Evolutionary conservation across 2,888 invertebrate genomes (phyloP), one percentile per base, ranked within the genome.

Genomic region (Patella depressa): DNA sequence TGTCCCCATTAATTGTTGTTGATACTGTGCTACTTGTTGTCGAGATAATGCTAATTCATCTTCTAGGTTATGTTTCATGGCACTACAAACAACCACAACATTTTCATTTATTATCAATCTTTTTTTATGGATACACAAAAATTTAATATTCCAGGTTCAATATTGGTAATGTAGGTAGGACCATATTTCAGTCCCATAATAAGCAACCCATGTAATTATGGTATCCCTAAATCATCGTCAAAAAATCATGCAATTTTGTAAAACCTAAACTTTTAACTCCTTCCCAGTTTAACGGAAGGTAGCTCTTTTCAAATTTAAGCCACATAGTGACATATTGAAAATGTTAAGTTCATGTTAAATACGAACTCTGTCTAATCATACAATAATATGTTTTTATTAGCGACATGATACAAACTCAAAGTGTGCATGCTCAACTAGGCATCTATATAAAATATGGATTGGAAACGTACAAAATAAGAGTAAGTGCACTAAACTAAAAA

Each of bases 11-110:
- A 84, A 70, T 72, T 84, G 85, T 19, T 85, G 80, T 75, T 81
- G 80, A 73, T 82, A 84, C 74, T 84, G 82, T 5, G 73, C 24
- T 19, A 86, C 57, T 74, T 85, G 85, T 73, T 82, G 85, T 69
- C 80, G 78, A 3, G 79, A 77, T 71, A 83, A 69, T 1, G 80
- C 81, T 54, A 86, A 57, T 53, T 87, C 85, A 80, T 83, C 82
- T 75, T 86, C 86, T 72, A 86, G 73, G 3, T 82, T 79, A 14
- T 79, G 79, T 72, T 84, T 82, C 3, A 65, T 74, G 15, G 81
- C 77, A 11, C 82, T 84, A 77, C 54, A 79, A 75, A 77, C 14
- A 71, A 9, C 45, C 34, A 45, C 19, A 72, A 53, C 12, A n/a
- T 19, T 65, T 19, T 29, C n/a, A 54, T 29, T 65, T 14, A 7